Percentiles rank a stretch among this genome's conserved stretches.
Evolutionary conservation across 2,888 invertebrate genomes (phyloP).

Genomic region (Drosophila emarginata): DNA sequence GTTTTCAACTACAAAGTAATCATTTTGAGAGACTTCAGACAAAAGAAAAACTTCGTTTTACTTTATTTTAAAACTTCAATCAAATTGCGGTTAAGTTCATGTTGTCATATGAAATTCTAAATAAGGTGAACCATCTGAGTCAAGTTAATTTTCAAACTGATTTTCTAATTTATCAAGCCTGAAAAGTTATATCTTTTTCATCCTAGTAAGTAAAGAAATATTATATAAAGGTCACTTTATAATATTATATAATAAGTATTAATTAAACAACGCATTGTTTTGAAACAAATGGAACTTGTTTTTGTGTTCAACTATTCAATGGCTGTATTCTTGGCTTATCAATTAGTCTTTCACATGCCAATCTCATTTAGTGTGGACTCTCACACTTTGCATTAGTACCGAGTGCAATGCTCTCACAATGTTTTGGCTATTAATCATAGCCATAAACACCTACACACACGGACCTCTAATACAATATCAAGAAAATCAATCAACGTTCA

Average conservation of each 20-base stretch:
- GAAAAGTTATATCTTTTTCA: too few species aligned
- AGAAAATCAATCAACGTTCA: slow-evolving; percentile 1
- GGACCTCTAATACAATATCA: neutral
- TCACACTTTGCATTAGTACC: neutral
- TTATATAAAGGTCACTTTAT: neutral
- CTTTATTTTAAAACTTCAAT: neutral
- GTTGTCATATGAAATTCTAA: too few species aligned
- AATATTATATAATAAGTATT: neutral
- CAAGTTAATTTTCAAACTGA: too few species aligned
- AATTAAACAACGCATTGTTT: neutral
- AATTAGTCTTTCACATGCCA: neutral
- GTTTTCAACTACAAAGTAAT: neutral
- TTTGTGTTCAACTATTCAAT: neutral
- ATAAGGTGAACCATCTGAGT: neutral
- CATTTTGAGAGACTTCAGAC: neutral
- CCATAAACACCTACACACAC: slow-evolving; percentile 5
- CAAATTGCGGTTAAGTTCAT: neutral
- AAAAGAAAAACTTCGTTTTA: neutral
- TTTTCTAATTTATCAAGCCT: too few species aligned
- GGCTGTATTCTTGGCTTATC: neutral
- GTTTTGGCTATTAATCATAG: slow-evolving; percentile 16
- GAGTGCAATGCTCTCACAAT: slow-evolving; percentile 5
- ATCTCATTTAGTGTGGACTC: neutral
- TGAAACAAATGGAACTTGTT: neutral
- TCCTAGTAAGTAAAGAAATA: too few species aligned